Evolutionary conservation across 2,888 invertebrate species (phyloP), one percentile per base, ranked within the genome.

Genomic region (Poecilus cupreus): DNA sequence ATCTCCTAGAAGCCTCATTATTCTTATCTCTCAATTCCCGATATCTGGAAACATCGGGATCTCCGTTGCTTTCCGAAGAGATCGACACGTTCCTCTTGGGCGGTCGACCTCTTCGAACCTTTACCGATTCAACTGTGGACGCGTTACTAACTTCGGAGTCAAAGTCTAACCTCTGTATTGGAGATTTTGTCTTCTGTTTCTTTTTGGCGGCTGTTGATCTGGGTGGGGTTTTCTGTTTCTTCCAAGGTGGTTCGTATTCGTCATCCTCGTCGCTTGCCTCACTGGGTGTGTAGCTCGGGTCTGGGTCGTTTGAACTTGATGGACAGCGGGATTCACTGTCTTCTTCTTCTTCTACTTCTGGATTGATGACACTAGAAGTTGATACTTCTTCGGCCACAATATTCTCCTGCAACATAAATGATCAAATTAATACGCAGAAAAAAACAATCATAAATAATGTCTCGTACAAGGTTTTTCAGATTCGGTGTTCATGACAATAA

Each of bases 1-100:
- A 95, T 84, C 93, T 92, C 85, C 95, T 91, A 51, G 95, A 95
- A 54, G 95, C 95, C 88, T 94, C 94, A 87, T 95, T 95, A 88
- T 95, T 95, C 87, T 94, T 94, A 86, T 94, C 94, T 80, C 95
- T 89, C 83, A 94, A 90, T 86, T 94, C 94, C 74, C 94, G 90
- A 87, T 95, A 95, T 83, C 91, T 92, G 60, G 88, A 87, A 83
- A 91, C 91, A 43, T 89, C 85, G 88, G 82, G 89, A 89, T 82
- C 90, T 87, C 90, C 80, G 88, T 91, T 86, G 88, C 84, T 84
- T 39, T 83, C 82, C 3, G 87, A 85, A 20, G 88, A 83, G 5
- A 91, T 91, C 11, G 85, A 85, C 82, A 90, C 90, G 83, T 91
- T 87, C 77, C 91, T 87, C 84, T 91, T 92, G 20, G 92, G 91